A percentile compares a stretch with the other conserved stretches of the same genome.
Evolutionary conservation across 2,797 vertebrate genomes (phyloP).

Genomic region (Oreortyx pictus): DNA sequence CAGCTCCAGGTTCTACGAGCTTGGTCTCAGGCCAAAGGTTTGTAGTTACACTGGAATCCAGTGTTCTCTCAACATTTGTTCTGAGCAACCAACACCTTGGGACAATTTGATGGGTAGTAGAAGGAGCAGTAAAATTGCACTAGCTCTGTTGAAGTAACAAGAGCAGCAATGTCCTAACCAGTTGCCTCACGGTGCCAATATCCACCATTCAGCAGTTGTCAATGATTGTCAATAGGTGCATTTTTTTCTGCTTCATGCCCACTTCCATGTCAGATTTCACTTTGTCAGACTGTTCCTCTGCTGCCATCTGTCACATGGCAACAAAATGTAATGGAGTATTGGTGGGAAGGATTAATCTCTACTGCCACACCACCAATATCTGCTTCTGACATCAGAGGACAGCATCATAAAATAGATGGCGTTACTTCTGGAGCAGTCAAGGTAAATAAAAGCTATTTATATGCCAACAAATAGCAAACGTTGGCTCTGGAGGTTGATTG

Average conservation of each 20-base stretch:
- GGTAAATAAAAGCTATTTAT: slow-evolving; percentile 11
- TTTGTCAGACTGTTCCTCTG: background rate
- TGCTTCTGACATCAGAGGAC: background rate
- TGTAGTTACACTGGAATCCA: background rate
- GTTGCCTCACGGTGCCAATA: background rate
- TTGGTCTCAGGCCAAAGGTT: background rate
- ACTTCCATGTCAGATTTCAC: background rate
- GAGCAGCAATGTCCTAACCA: background rate
- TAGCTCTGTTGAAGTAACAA: background rate
- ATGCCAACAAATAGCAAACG: slow-evolving; percentile 20
- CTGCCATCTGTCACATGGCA: background rate
- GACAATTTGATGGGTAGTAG: background rate
- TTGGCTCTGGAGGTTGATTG: background rate
- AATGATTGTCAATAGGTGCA: background rate
- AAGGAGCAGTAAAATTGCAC: background rate
- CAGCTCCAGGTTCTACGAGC: background rate
- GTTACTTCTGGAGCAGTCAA: background rate
- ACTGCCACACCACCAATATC: background rate
- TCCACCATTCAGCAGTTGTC: background rate
- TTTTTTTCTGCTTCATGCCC: background rate
- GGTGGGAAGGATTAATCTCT: background rate
- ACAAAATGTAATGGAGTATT: background rate
- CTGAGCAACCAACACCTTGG: background rate
- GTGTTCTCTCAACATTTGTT: background rate
- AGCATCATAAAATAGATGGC: background rate